These are phyloP conservation scores for Coenonympha arcania DNA, from an alignment of 2,888 invertebrate species.

Conservation along the genomic window DNA sequence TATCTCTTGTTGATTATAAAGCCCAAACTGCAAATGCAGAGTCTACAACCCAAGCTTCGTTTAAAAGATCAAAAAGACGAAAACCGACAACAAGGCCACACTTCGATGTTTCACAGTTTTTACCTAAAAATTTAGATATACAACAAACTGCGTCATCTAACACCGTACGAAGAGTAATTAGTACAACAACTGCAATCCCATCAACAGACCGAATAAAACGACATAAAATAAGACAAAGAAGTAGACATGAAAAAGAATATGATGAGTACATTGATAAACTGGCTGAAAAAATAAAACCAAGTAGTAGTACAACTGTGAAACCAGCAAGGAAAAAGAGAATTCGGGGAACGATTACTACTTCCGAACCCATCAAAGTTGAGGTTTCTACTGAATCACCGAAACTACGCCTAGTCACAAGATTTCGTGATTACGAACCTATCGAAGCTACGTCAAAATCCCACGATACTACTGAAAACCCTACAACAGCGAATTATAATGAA, in stretches of 20 bases:
- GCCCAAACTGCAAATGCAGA: constrained; percentile 28
- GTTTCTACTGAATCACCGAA: constrained; percentile 32
- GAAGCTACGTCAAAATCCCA: constrained; percentile 24
- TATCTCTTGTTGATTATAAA: constrained; percentile 51
- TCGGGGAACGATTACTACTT: constrained; percentile 30
- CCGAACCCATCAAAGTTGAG: constrained; percentile 30
- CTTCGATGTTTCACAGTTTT: constrained; percentile 40
- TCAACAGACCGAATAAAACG: constrained; percentile 9
- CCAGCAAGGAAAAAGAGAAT: constrained; percentile 39
- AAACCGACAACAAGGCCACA: constrained; percentile 31
- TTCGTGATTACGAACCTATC: constrained; percentile 39
- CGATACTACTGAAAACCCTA: constrained; percentile 12
- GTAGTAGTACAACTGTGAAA: constrained; percentile 32
- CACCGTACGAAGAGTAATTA: constrained; percentile 37
- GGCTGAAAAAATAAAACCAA: constrained; percentile 29
- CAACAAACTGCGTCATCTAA: constrained; percentile 47
- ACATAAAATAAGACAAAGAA: constrained; percentile 18
- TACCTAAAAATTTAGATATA: constrained; percentile 34
- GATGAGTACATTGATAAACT: constrained; percentile 45
- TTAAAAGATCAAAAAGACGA: constrained; percentile 20
- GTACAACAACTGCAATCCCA: constrained; percentile 30
- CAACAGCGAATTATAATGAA: constrained; percentile 8
- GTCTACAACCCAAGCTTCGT: constrained; percentile 6
- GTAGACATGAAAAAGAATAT: constrained; percentile 38
- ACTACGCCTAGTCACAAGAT: constrained; percentile 51